phyloP scores from a whole-genome alignment of 1,140 invertebrate genomes.

The Bilobella aurantiaca region DNA sequence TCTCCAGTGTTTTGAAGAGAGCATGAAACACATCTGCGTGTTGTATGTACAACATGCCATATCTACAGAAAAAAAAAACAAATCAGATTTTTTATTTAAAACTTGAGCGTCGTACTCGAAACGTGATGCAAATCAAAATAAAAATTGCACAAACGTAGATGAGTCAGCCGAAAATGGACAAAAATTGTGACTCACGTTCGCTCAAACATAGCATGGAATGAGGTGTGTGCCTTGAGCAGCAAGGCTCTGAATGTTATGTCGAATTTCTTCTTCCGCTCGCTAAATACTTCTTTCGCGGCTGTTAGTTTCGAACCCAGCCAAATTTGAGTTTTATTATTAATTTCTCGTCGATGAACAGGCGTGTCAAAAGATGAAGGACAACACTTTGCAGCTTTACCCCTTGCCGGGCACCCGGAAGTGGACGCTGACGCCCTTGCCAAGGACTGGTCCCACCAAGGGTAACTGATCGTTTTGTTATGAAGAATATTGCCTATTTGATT shows the following conservation, averaged over 20 bases:
- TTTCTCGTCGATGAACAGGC: conserved; percentile 4
- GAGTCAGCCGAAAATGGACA: neutral
- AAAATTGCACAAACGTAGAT: conserved; percentile 5
- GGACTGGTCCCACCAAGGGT: conserved; percentile 35
- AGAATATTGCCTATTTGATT: conserved; percentile 21
- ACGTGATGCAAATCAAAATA: too few relatives aligned
- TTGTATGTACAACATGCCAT: conserved; percentile 88
- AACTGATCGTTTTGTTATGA: conserved; percentile 23
- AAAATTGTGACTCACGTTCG: conserved; percentile 34
- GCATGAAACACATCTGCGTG: conserved; percentile 85
- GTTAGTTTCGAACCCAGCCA: conserved; percentile 31
- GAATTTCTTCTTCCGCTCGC: conserved; percentile 29
- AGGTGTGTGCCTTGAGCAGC: conserved; percentile 26
- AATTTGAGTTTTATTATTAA: conserved; percentile 6
- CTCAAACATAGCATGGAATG: conserved; percentile 35
- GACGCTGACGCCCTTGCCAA: neutral
- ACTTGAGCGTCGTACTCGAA: too few relatives aligned
- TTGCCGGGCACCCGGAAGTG: neutral
- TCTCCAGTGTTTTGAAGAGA: conserved; percentile 78
- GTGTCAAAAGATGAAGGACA: conserved; percentile 21
- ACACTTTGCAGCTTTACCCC: conserved; percentile 19
- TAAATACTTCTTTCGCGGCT: conserved; percentile 20
- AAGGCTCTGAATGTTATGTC: conserved; percentile 31
- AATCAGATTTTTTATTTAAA: neutral
- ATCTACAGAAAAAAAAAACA: conserved; percentile 39